Base-by-base conservation (phyloP, 1,140 invertebrate genomes). In the Venturia canescens region DNA sequence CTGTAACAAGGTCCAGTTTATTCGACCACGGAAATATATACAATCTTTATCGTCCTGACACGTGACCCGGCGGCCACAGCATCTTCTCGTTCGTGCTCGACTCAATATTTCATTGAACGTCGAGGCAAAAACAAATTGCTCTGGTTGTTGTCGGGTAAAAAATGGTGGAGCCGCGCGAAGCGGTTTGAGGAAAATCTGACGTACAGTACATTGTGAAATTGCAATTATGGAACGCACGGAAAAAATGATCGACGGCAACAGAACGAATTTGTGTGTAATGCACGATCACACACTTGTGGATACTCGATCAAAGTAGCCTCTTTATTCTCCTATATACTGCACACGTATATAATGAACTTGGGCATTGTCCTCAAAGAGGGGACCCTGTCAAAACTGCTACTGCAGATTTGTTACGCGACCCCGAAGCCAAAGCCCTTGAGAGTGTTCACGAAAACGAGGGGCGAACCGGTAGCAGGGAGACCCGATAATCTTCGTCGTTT, bases 331-430 rank as follows among this genome's bases (percentile, higher is more conserved):
- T n/a, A 9, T 57, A 57, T 23, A 57, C 21, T 26, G 48, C 44
- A 29, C 21, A 57, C 1, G 16, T 77, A n/a, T 23, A 44, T 77
- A 44, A 23, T 77, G 26, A 23, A 34, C 76, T 38, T 63, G 71
- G 71, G 78, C 71, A 90, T 90, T 89, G 89, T 89, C 87, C 83
- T 67, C 67, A 76, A 31, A 74, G 80, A 86, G 85, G 83, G 79
- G 84, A 89, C 82, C 86, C 85, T 89, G 88, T 89, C 89, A 87
- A 88, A 90, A 90, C 88, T 87, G 83, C 80, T 87, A 86, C 84
- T 85, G 85, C 83, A 86, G 87, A 90, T 90, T 89, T 85, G 88
- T 86, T 84, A 88, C 86, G 88, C 86, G 88, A 87, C 87, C 18
- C 80, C 50, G 66, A 3, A 66, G 29, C 60, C 57, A 27, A 4